Evolutionary conservation across 2,113 vertebrate genomes (phyloP).

Genomic region (Grallaria varia): DNA sequence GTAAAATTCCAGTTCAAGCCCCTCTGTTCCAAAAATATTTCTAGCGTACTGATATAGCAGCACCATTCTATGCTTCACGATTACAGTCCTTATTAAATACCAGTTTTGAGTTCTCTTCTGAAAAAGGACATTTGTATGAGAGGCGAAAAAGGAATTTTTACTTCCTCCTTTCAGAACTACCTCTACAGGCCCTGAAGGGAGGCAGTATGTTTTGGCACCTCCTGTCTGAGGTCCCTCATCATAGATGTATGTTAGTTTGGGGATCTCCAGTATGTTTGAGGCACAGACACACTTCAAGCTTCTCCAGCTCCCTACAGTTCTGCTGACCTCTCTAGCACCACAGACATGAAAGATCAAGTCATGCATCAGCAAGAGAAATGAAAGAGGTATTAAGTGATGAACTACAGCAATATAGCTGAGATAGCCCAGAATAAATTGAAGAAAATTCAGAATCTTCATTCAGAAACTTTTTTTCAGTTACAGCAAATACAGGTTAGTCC

Average conservation of each 20-base stretch:
- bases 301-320: neutral
- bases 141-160: neutral
- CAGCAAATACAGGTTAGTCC: neutral
- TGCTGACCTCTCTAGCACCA: neutral
- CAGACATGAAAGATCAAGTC: neutral
- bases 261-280: fast-evolving
- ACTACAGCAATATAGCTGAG: neutral
- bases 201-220: neutral
- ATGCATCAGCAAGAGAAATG: neutral
- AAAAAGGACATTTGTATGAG: neutral
- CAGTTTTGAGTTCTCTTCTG: neutral
- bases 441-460: neutral
- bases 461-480: neutral
- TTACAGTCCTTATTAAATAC: neutral
- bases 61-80: neutral
- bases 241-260: neutral
- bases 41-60: neutral
- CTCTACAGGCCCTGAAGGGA: neutral
- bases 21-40: neutral
- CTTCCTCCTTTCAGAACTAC: neutral
- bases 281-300: neutral
- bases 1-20: neutral
- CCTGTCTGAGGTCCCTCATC: neutral
- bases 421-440: neutral
- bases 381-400: neutral